phyloP scores from a whole-genome alignment of 2,888 invertebrate genomes.

The Nemotelus pantherinus region DNA sequence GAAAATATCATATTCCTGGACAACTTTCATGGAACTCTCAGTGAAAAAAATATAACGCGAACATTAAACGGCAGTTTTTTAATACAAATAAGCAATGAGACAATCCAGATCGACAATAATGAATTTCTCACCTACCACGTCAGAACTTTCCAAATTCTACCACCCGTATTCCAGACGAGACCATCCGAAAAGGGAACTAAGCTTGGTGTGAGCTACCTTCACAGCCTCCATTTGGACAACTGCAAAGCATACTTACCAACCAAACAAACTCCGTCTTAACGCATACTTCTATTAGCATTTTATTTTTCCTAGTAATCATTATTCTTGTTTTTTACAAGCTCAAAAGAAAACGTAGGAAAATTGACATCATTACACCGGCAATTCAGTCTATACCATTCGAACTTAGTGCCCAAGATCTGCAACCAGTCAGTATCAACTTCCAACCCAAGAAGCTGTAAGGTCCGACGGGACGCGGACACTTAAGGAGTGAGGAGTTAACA shows the following conservation, averaged over 20 bases:
- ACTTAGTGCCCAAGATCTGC: not conserved
- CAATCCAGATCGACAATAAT: not conserved
- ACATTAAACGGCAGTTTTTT: not conserved
- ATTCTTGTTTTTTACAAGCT: not conserved
- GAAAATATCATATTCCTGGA: not conserved
- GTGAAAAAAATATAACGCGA: not conserved
- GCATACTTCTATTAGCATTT: not conserved
- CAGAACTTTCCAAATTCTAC: not conserved
- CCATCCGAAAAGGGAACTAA: not conserved
- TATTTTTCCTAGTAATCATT: not conserved
- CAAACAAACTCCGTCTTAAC: not conserved
- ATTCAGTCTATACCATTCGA: not conserved
- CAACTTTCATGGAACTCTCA: not conserved
- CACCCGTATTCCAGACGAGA: not conserved
- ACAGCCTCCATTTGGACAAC: slow-evolving; percentile 4
- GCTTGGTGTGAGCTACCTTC: not conserved
- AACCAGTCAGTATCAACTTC: not conserved
- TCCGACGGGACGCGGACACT: not conserved
- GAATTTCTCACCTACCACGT: not conserved
- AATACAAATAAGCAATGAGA: not conserved
- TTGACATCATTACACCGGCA: not conserved
- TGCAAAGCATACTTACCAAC: not conserved
- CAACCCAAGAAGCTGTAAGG: not conserved
- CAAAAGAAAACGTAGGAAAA: not conserved
- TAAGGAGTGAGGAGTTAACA: not conserved